A percentile compares a stretch with the other conserved stretches of the same genome.
Evolutionary conservation across 2,888 invertebrate genomes (phyloP).

Genomic region (Halictus ligatus): DNA sequence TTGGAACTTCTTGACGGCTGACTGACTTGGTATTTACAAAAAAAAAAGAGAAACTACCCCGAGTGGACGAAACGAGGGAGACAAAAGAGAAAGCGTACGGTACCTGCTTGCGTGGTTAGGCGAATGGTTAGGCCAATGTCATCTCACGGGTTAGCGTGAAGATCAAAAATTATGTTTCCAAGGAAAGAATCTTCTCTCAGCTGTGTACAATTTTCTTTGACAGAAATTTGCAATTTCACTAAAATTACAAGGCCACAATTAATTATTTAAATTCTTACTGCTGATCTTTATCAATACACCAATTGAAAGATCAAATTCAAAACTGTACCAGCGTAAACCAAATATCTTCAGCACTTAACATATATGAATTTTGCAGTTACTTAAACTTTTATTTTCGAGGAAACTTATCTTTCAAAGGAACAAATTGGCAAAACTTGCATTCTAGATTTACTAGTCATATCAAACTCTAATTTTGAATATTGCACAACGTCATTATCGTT

Average conservation of each 20-base stretch:
- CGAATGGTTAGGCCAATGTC: not conserved
- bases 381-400: not conserved
- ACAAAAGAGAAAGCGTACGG: slow-evolving; percentile 61
- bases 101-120: slow-evolving; percentile 17
- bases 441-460: not conserved
- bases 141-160: not conserved
- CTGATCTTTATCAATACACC: too few species aligned
- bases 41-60: slow-evolving; percentile 48
- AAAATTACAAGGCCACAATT: not conserved
- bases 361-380: not conserved
- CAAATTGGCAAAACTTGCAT: not conserved
- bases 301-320: not conserved
- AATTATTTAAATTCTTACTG: too few species aligned
- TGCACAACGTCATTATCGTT: not conserved
- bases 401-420: too few species aligned
- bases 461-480: not conserved
- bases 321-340: not conserved
- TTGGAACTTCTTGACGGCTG: slow-evolving; percentile 49
- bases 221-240: not conserved
- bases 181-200: slow-evolving; percentile 9
- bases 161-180: slow-evolving; percentile 23
- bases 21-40: slow-evolving; percentile 9
- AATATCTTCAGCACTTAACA: not conserved
- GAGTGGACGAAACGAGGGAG: slow-evolving; percentile 26
- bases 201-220: not conserved